A percentile compares a stretch with the other conserved stretches of the same genome.
phyloP scores from a whole-genome alignment of 2,888 invertebrate genomes.

The Drosophila dives region DNA sequence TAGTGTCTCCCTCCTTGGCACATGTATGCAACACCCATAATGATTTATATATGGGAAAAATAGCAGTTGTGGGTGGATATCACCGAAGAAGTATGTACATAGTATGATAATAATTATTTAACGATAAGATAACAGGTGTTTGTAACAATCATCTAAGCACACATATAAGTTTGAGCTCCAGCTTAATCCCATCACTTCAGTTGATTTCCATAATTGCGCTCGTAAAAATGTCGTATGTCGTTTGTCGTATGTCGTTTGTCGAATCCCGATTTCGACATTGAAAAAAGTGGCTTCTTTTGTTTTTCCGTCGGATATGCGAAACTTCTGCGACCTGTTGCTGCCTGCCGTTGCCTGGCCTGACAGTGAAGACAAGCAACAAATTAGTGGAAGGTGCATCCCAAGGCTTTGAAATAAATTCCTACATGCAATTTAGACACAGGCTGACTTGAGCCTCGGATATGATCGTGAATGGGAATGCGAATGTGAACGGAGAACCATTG shows the following conservation, averaged over 20 bases:
- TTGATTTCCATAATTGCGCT: slow-evolving; percentile 71
- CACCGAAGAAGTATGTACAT: slow-evolving; percentile 3
- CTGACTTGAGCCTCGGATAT: slow-evolving; percentile 26
- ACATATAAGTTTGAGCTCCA: background rate
- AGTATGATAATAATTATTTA: slow-evolving; percentile 13
- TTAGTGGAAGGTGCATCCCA: slow-evolving; percentile 56
- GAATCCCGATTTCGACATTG: slow-evolving; percentile 53
- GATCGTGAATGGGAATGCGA: slow-evolving; percentile 46
- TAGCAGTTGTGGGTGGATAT: slow-evolving; percentile 46
- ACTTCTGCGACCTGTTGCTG: slow-evolving; percentile 23
- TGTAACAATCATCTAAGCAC: background rate
- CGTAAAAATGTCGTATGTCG: slow-evolving; percentile 24
- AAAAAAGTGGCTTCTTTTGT: slow-evolving; percentile 49
- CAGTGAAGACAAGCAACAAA: slow-evolving; percentile 61
- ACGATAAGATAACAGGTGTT: slow-evolving; percentile 21
- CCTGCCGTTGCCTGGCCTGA: slow-evolving; percentile 20
- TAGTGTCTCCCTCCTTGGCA: slow-evolving; percentile 44
- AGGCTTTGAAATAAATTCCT: slow-evolving; percentile 73
- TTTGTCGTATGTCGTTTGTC: slow-evolving; percentile 31
- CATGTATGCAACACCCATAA: slow-evolving; percentile 7
- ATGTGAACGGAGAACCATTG: slow-evolving; percentile 21
- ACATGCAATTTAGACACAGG: slow-evolving; percentile 66
- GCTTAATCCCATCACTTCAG: background rate
- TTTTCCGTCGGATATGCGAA: slow-evolving; percentile 22
- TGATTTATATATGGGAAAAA: slow-evolving; percentile 48